These are phyloP conservation scores for Drosophila melanogaster DNA, from an alignment of 1,140 invertebrate species.

Conservation along the genomic window DNA sequence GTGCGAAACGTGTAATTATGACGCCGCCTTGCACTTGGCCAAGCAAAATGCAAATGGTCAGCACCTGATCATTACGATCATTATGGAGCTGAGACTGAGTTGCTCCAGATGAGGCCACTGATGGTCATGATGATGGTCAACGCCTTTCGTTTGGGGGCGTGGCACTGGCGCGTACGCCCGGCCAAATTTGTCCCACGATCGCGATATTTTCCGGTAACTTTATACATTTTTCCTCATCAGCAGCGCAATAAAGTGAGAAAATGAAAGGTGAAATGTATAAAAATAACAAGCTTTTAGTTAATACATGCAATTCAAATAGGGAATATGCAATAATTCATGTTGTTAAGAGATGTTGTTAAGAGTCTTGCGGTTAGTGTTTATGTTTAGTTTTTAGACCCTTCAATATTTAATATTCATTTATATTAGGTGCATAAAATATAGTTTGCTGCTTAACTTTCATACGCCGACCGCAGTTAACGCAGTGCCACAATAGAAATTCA, in stretches of 20 bases:
- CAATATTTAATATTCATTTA: not conserved
- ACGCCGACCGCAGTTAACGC: not conserved
- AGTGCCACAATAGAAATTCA: slow-evolving; percentile 30
- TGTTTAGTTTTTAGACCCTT: not conserved
- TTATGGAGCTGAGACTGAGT: slow-evolving; percentile 11
- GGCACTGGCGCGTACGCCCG: slow-evolving; percentile 1
- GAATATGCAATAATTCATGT: no score
- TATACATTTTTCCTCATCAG: not conserved
- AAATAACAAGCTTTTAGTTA: not conserved
- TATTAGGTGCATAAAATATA: no score
- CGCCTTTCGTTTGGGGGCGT: slow-evolving; percentile 15
- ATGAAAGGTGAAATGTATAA: not conserved
- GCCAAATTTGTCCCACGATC: slow-evolving; percentile 22
- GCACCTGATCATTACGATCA: slow-evolving; percentile 45
- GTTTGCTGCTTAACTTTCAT: not conserved
- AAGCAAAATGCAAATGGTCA: slow-evolving; percentile 36
- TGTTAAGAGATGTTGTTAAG: no score
- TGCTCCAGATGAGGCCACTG: slow-evolving; percentile 3
- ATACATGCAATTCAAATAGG: not conserved
- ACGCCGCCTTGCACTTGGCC: slow-evolving; percentile 44
- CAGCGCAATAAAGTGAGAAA: not conserved
- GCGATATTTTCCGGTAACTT: slow-evolving; percentile 6
- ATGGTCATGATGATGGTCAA: slow-evolving; percentile 10
- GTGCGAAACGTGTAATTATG: slow-evolving; percentile 69
- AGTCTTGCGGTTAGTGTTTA: no score